Percentiles rank a stretch among this genome's conserved stretches.
phyloP scores from a whole-genome alignment of 2,797 vertebrate genomes.

The Taenioides sp. region DNA sequence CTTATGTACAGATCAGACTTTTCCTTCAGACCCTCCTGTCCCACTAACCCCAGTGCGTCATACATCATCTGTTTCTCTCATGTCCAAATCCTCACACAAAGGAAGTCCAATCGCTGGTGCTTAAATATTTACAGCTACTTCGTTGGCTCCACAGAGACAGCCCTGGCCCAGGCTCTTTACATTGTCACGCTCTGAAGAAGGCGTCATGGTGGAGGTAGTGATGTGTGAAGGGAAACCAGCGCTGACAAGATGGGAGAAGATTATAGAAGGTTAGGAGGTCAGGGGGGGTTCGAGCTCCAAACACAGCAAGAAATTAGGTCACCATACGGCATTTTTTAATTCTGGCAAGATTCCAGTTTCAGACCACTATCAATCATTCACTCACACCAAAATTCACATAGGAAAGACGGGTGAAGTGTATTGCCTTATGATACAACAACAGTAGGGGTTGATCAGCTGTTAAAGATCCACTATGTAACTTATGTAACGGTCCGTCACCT shows the following conservation, averaged over 20 bases:
- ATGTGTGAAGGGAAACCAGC: slow-evolving; percentile 15
- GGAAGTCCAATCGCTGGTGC: slow-evolving; percentile 14
- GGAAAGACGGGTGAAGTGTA: background rate
- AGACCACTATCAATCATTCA: too few relatives aligned
- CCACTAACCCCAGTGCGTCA: background rate
- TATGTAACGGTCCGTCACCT: too few relatives aligned
- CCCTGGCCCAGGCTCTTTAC: background rate
- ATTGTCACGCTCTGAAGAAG: background rate
- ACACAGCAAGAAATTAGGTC: slow-evolving; percentile 17
- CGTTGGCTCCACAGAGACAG: slow-evolving; percentile 3
- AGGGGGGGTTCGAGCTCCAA: slow-evolving; percentile 20
- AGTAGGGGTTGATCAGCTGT: background rate
- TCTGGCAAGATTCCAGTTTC: background rate
- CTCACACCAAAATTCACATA: too few relatives aligned
- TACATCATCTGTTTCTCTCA: slow-evolving; percentile 4
- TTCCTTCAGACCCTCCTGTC: background rate
- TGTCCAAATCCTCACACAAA: slow-evolving; percentile 21
- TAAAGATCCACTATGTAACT: too few relatives aligned
- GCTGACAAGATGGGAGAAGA: background rate
- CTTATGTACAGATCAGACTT: background rate
- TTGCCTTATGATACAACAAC: background rate
- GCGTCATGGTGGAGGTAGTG: slow-evolving; percentile 2
- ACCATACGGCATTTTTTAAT: background rate
- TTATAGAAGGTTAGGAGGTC: slow-evolving; percentile 12
- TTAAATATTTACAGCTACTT: slow-evolving; percentile 43